Evolutionary conservation across 2,113 vertebrate species (phyloP).

Genomic region (Meleagris gallopavo): DNA sequence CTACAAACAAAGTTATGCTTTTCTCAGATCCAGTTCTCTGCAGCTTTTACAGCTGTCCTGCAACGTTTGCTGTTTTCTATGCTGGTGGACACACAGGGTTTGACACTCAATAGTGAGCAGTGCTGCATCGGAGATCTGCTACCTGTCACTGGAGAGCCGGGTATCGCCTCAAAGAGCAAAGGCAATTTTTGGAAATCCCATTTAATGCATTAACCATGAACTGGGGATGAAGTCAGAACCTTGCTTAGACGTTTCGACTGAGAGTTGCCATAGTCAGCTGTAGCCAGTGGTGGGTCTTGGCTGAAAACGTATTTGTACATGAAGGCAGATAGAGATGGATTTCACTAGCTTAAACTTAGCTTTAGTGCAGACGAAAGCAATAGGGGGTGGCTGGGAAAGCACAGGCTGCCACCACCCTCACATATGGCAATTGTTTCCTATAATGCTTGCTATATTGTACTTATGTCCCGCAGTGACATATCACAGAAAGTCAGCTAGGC

Average conservation of each 20-base stretch:
- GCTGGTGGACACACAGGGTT: conserved; percentile 11
- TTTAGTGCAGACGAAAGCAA: conserved; percentile 64
- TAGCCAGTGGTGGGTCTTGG: conserved; percentile 64
- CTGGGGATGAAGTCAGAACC: conserved; percentile 38
- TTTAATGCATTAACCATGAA: conserved; percentile 27
- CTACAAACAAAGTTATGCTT: conserved; percentile 1
- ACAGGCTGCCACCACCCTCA: conserved; percentile 57
- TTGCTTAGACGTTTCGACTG: background rate
- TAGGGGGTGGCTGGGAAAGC: conserved; percentile 16
- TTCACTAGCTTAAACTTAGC: conserved; percentile 64
- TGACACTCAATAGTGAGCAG: background rate
- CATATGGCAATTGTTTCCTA: conserved; percentile 70
- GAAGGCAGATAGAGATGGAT: conserved; percentile 53
- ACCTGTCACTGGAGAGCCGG: background rate
- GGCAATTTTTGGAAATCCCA: conserved; percentile 9
- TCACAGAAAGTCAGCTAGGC: conserved; percentile 1
- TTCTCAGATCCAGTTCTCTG: conserved; percentile 10
- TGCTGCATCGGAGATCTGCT: background rate
- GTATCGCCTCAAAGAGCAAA: conserved; percentile 34
- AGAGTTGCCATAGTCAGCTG: conserved; percentile 32
- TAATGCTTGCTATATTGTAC: conserved; percentile 19
- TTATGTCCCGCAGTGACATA: conserved; percentile 39
- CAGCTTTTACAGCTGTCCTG: conserved; percentile 13
- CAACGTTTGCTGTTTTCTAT: background rate
- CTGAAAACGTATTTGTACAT: conserved; percentile 52